Evolutionary conservation across 2,888 invertebrate species (phyloP), one percentile per base, ranked within the genome.

Genomic region (Chouioia cunea): DNA sequence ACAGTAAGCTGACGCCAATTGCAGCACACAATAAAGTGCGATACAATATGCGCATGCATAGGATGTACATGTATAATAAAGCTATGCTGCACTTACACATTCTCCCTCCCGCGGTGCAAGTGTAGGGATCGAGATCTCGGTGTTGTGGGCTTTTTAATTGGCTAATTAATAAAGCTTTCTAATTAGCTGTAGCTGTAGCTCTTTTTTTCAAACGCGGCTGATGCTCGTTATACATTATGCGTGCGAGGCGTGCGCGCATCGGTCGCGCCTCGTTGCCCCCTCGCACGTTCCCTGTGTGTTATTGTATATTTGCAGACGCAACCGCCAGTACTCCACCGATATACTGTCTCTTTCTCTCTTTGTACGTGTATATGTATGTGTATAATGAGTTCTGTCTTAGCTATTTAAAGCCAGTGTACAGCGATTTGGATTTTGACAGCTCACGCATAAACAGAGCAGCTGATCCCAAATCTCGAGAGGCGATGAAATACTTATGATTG

Each of bases 141-240:
- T n/a, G 3, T 58, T n/a, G 52, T 16, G 18, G 47, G 66, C 60
- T 58, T 54, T 73, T 76, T 82, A 83, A 83, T 82, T 82, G 78
- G 80, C 81, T 83, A 82, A 83, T 83, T 83, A 83, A 83, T 82
- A 83, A 81, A 78, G 78, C 76, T 71, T 75, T 77, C 78, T 81
- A 82, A 82, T 83, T 82, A 81, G 77, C 54, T 36, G 68, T 71
- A 69, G 74, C 47, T 76, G 50, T 65, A 65, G 65, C 73, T 76
- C 74, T 71, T 52, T 58, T 59, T 46, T 58, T 53, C 72, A 67
- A 71, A 20, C 65, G 56, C 50, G 62, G 52, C 47, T 23, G 16
- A 22, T 57, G 53, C 59, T 63, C 50, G 67, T 66, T 64, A n/a
- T n/a, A 58, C 16, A 20, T 64, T 68, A 65, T 66, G 18, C 56